A percentile compares a stretch with the other conserved stretches of the same genome.
These are phyloP conservation scores for Bicyclus anynana DNA, from an alignment of 1,140 invertebrate genomes.

Conservation along the genomic window DNA sequence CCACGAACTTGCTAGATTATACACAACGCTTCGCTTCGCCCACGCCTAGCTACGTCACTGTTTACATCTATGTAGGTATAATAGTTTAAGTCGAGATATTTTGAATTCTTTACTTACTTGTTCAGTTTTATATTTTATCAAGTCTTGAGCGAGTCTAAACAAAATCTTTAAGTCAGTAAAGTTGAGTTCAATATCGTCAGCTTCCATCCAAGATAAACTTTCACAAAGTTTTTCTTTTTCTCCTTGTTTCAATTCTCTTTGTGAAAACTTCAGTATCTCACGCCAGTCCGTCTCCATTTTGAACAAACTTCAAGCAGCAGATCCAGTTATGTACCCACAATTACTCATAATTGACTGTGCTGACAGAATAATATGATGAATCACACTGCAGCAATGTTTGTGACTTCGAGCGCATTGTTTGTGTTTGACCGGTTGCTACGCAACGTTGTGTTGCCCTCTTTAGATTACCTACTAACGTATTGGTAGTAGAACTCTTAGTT, in stretches of 20 bases:
- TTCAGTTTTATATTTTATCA: slow-evolving; percentile 81
- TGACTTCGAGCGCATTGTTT: background rate
- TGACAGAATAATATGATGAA: background rate
- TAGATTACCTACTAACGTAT: too few species aligned
- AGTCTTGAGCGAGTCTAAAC: slow-evolving; percentile 80
- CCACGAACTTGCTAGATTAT: too few species aligned
- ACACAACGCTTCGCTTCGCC: too few species aligned
- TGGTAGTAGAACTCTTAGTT: too few species aligned
- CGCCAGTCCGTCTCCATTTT: slow-evolving; percentile 79
- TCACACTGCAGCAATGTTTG: background rate
- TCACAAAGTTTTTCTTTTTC: slow-evolving; percentile 82
- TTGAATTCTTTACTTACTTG: slow-evolving; percentile 69
- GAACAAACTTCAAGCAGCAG: too few species aligned
- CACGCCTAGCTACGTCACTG: too few species aligned
- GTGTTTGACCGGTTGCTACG: slow-evolving; percentile 17
- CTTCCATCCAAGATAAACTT: slow-evolving; percentile 78
- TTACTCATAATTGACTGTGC: too few species aligned
- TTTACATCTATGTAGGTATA: background rate
- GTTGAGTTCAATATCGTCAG: slow-evolving; percentile 77
- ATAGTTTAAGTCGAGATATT: background rate
- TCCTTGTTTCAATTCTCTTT: slow-evolving; percentile 75
- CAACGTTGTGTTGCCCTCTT: slow-evolving; percentile 9
- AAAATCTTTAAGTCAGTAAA: slow-evolving; percentile 75
- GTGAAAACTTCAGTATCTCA: slow-evolving; percentile 76
- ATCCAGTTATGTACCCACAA: too few species aligned